Evolutionary conservation across 64 coral and sea anemone species (phyloP).

Genomic region (Astreopora myriophthalma): DNA sequence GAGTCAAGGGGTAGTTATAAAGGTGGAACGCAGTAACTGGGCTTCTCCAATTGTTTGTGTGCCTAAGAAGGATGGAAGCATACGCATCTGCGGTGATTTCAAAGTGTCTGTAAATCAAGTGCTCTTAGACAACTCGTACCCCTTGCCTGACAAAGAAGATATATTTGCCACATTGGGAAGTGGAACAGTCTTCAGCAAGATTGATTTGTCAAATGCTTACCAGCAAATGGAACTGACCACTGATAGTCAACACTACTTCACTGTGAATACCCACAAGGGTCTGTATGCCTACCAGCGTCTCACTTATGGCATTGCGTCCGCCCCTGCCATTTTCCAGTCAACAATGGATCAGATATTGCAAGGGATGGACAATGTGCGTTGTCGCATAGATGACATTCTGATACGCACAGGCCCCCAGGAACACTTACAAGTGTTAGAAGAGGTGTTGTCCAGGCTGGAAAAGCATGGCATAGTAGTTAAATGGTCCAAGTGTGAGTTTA

Average conservation of each 20-base stretch:
- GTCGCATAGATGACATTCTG: neutral
- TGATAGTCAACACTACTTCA: constrained; percentile 37
- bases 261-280: constrained; percentile 56
- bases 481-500: constrained; percentile 48
- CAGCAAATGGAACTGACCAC: constrained; percentile 56
- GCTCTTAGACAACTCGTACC: constrained; percentile 32
- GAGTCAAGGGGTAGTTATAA: no score
- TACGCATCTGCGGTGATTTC: constrained; percentile 62
- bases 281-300: constrained; percentile 58
- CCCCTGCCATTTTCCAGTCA: neutral
- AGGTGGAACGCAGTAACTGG: neutral
- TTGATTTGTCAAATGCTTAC: constrained; percentile 58
- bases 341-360: neutral
- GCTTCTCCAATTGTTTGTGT: constrained; percentile 63
- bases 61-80: constrained; percentile 27
- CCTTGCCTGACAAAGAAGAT: neutral
- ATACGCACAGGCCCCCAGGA: constrained; percentile 31
- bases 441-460: neutral
- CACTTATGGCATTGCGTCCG: constrained; percentile 29
- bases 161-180: neutral
- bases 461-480: constrained; percentile 35
- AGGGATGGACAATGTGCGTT: constrained; percentile 9
- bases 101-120: constrained; percentile 24
- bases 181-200: constrained; percentile 53
- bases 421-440: neutral